These are phyloP conservation scores for Menidia menidia DNA, from an alignment of 2,797 vertebrate species.

Conservation along the genomic window DNA sequence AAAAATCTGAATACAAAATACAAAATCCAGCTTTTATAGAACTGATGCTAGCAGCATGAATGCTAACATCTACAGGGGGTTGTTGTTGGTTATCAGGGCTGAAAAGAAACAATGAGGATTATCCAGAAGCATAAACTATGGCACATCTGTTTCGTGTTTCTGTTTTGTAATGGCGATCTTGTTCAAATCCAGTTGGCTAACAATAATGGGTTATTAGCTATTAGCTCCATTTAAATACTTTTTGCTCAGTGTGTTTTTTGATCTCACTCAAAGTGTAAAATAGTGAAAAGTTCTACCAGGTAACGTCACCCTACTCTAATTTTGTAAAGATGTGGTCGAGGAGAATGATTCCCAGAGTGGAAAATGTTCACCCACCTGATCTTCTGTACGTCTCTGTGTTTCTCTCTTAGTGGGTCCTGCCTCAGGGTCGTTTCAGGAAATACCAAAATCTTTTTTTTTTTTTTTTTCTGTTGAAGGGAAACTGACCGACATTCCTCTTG, in stretches of 20 bases:
- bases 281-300: background rate
- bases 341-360: background rate
- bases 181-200: too few relatives aligned
- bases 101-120: background rate
- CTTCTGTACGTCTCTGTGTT: slow-evolving; percentile 1
- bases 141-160: background rate
- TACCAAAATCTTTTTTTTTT: slow-evolving; percentile 62
- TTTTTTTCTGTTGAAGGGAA: slow-evolving; percentile 50
- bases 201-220: background rate
- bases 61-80: background rate
- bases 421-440: slow-evolving; percentile 68
- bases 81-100: background rate
- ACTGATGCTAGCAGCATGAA: background rate
- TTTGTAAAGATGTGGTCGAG: too few relatives aligned
- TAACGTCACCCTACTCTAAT: too few relatives aligned
- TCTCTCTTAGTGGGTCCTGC: slow-evolving; percentile 35
- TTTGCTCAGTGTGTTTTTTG: background rate
- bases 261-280: background rate
- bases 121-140: background rate
- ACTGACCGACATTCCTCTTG: slow-evolving; percentile 69
- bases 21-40: too few relatives aligned
- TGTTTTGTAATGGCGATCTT: too few relatives aligned
- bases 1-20: too few relatives aligned
- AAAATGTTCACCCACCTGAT: background rate
- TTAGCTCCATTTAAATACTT: background rate